Evolutionary conservation across 2,797 vertebrate species (phyloP), one percentile per base, ranked within the genome.

Genomic region (Pseudomugil gertrudae): DNA sequence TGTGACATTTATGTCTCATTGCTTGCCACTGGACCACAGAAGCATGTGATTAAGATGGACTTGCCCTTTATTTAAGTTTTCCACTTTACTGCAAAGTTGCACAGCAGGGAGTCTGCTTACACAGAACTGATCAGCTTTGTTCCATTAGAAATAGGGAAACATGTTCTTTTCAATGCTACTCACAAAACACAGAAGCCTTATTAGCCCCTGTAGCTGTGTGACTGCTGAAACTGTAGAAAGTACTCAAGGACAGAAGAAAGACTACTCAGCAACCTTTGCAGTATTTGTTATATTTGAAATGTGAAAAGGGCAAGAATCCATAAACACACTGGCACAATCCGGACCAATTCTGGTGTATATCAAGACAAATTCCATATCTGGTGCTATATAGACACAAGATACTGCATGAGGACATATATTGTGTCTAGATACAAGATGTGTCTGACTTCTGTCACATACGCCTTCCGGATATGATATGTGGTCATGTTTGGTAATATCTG

Each of bases 1-100:
- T 84, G 80, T 87, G 85, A 85, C 81, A 87, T 87, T 88, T 90
- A 70, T 81, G 84, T 88, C 74, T 79, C 77, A 75, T 74, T 85
- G 79, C 61, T 72, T 73, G 62, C 81, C 55, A 74, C 30, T 15
- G 52, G 66, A 71, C 75, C 75, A 79, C n/a, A 80, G 64, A 84
- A 45, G 59, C 69, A 83, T 81, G 70, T 54, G 82, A 85, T 90
- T 69, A 85, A 80, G 79, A 90, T 75, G 76, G 76, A 85, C 84
- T 83, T 83, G 84, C 67, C 81, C 84, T 91, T 89, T 84, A 77
- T 84, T 83, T 72, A 78, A 84, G 71, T 81, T 81, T 81, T 78
- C 59, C 70, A 57, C 81, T 85, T 84, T 85, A 65, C 21, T 84
- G 50, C 67, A 69, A 80, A 79, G 62, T 80, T 60, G 66, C 78